phyloP scores from a whole-genome alignment of 2,797 vertebrate genomes.

The Tragopan temminckii region DNA sequence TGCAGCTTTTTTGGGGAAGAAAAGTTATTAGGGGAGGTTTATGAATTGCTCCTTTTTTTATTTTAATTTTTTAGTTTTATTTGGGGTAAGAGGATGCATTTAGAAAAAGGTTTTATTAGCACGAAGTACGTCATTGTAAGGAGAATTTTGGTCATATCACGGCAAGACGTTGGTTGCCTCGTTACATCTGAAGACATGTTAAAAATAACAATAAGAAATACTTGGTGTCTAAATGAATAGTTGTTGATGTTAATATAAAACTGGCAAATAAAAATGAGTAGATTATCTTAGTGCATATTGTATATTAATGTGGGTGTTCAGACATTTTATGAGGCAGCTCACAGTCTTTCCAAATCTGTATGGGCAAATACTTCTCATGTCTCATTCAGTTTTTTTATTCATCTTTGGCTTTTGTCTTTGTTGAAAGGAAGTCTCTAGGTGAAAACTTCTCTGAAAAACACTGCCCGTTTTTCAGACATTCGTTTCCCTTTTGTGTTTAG shows the following conservation, averaged over 20 bases:
- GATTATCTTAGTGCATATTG: neutral
- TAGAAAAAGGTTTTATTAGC: neutral
- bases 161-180: neutral
- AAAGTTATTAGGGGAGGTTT: conserved; percentile 19
- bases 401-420: neutral
- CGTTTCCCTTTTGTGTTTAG: neutral
- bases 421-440: conserved; percentile 3
- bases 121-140: neutral
- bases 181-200: neutral
- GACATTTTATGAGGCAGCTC: neutral
- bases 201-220: neutral
- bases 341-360: neutral
- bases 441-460: neutral
- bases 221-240: neutral
- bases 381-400: neutral
- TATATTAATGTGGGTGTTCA: neutral
- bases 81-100: neutral
- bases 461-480: neutral
- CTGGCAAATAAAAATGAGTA: neutral
- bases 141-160: neutral
- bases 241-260: neutral
- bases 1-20: conserved; percentile 62
- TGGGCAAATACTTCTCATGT: neutral
- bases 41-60: neutral
- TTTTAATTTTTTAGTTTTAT: neutral